A percentile compares a stretch with the other conserved stretches of the same genome.
Conservation (phyloP, 2,113 vertebrate species). For the Thymallus thymallus region DNA sequence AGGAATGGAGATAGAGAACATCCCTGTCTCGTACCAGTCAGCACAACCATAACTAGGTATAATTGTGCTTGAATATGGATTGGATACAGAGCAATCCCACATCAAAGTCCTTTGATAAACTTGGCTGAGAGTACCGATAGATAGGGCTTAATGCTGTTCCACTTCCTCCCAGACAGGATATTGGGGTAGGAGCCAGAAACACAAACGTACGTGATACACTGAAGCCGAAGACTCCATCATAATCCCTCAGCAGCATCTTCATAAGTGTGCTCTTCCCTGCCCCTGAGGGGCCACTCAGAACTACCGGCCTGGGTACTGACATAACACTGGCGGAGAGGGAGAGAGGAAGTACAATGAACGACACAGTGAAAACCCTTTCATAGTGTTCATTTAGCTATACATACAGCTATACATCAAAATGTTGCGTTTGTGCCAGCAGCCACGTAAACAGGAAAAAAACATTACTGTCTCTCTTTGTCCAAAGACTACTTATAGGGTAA, state of each 20-base stretch:
- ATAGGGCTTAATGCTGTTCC: not conserved
- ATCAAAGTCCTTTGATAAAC: too few relatives aligned
- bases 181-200: not conserved
- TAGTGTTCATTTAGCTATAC: too few relatives aligned
- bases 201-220: slow-evolving; percentile 91
- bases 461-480: too few relatives aligned
- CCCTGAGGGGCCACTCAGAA: slow-evolving; percentile 92
- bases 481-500: too few relatives aligned
- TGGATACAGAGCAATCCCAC: too few relatives aligned
- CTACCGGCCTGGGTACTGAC: slow-evolving; percentile 90
- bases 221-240: slow-evolving; percentile 88
- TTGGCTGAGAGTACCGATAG: not conserved
- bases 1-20: too few relatives aligned
- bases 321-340: slow-evolving; percentile 67
- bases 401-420: too few relatives aligned
- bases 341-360: not conserved
- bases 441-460: too few relatives aligned
- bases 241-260: slow-evolving; percentile 87
- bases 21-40: too few relatives aligned
- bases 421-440: too few relatives aligned
- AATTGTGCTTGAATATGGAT: too few relatives aligned
- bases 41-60: too few relatives aligned
- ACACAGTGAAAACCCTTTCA: not conserved
- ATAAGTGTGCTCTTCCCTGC: slow-evolving; percentile 96
- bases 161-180: slow-evolving; percentile 24